Conservation (phyloP, 2,797 vertebrate genomes). For the Scleropages formosus region DNA sequence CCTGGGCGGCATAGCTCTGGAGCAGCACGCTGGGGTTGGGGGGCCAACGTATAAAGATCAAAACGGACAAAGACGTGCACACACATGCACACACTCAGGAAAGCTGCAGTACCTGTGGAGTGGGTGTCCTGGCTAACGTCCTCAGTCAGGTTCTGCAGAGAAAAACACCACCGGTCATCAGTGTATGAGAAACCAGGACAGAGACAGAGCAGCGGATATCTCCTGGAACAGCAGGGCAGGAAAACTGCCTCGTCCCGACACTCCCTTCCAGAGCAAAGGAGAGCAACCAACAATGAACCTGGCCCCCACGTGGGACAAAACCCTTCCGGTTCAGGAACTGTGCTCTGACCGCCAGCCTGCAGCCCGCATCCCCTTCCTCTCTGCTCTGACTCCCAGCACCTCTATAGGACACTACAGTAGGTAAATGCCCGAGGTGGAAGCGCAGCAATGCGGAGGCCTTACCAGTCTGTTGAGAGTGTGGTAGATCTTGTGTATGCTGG, state of each 20-base stretch:
- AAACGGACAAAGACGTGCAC: constrained; percentile 8
- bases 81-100: neutral
- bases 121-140: constrained; percentile 93
- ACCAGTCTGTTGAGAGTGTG: constrained; percentile 99
- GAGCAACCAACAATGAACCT: too few species aligned
- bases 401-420: neutral
- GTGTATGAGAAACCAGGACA: neutral
- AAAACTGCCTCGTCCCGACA: too few species aligned
- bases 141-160: constrained; percentile 90
- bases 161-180: constrained; percentile 26
- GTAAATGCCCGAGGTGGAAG: neutral
- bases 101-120: constrained; percentile 80
- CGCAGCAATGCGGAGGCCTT: constrained; percentile 53
- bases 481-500: constrained; percentile 99
- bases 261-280: too few species aligned
- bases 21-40: constrained; percentile 81
- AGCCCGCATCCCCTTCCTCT: neutral
- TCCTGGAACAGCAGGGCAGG: neutral
- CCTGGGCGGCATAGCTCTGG: constrained; percentile 97
- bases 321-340: neutral
- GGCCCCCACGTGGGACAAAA: neutral
- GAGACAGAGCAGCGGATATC: neutral
- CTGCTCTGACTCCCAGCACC: neutral
- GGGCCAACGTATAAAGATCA: constrained; percentile 13
- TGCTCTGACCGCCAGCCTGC: neutral